Percentiles rank a stretch among this genome's conserved stretches.
phyloP scores from a whole-genome alignment of 2,888 invertebrate genomes.

The Coenonympha arcania region DNA sequence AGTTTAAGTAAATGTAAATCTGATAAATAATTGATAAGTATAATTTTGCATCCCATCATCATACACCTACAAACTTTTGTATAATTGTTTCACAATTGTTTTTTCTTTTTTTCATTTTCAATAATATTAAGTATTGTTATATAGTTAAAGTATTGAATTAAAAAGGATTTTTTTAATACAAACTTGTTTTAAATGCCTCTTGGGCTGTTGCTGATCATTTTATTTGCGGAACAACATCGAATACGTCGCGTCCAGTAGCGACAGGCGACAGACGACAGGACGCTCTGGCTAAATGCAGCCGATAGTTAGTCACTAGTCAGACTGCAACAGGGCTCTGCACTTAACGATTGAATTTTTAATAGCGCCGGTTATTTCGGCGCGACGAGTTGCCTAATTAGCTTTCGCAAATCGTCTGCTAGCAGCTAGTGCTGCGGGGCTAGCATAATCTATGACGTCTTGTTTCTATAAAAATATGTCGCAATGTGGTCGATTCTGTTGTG shows the following conservation, averaged over 20 bases:
- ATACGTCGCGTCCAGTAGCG: constrained; percentile 43
- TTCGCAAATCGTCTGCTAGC: constrained; percentile 23
- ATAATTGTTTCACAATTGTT: no score
- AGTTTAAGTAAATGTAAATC: no score
- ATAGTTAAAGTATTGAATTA: not conserved
- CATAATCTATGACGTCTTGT: not conserved
- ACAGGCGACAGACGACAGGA: no score
- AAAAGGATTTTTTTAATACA: no score
- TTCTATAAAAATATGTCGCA: no score
- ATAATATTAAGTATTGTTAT: not conserved
- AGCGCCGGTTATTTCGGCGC: constrained; percentile 50
- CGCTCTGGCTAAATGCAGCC: constrained; percentile 58
- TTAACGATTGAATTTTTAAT: constrained; percentile 67
- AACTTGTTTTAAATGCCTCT: constrained; percentile 31
- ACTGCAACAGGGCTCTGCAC: constrained; percentile 67
- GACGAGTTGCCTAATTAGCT: constrained; percentile 56
- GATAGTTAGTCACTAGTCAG: no score
- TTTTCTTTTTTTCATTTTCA: no score
- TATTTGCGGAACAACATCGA: constrained; percentile 49
- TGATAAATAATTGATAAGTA: no score
- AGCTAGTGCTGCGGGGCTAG: not conserved
- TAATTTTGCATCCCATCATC: no score
- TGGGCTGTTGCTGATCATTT: constrained; percentile 33
- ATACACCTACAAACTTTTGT: no score
- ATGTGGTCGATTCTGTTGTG: no score